These are phyloP conservation scores for Thryonomys swinderianus DNA, from an alignment of 2,113 vertebrate genomes.

Conservation along the genomic window DNA sequence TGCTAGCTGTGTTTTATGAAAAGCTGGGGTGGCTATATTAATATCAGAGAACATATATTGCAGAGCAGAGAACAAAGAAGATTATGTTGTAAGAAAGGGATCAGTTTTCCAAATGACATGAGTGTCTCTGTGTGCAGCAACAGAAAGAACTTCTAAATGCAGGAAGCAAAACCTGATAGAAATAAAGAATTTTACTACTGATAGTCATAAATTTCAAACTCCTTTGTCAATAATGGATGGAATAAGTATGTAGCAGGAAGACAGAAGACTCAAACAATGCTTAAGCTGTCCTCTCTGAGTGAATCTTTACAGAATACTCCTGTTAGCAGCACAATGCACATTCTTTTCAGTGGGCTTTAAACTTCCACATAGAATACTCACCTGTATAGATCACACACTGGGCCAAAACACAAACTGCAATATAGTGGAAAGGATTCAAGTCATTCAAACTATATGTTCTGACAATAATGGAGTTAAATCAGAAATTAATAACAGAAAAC, in stretches of 20 bases:
- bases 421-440: background rate
- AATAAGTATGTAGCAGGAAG: background rate
- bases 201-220: background rate
- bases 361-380: background rate
- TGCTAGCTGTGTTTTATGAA: background rate
- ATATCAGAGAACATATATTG: conserved; percentile 4
- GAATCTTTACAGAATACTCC: background rate
- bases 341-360: background rate
- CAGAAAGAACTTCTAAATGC: background rate
- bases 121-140: accelerated
- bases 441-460: background rate
- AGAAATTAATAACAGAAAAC: background rate
- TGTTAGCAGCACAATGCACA: background rate
- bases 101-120: background rate
- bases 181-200: background rate
- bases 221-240: background rate
- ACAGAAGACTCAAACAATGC: background rate
- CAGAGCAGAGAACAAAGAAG: background rate
- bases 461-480: background rate
- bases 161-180: background rate
- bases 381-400: background rate
- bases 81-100: background rate
- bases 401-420: background rate
- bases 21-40: background rate
- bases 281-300: background rate